phyloP scores from a whole-genome alignment of 1,140 invertebrate genomes.

The Aethina tumida region DNA sequence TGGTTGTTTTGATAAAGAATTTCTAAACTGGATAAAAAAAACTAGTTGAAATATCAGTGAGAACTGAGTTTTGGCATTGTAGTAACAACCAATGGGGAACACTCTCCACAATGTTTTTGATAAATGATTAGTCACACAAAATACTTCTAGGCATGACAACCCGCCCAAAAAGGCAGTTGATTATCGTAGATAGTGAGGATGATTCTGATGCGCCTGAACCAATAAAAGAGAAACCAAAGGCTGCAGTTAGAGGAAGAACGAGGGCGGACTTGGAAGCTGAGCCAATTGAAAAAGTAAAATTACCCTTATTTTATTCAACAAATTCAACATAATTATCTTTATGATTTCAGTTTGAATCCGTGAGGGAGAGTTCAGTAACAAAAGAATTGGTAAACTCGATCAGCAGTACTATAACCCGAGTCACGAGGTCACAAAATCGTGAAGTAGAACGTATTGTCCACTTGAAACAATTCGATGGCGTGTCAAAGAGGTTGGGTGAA shows the following conservation, averaged over 20 bases:
- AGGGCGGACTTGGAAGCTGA: constrained; percentile 4
- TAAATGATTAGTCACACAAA: too few species aligned
- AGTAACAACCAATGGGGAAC: too few species aligned
- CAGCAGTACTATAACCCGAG: neutral
- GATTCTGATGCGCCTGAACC: constrained; percentile 21
- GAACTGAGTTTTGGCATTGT: too few species aligned
- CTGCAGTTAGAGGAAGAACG: constrained; percentile 18
- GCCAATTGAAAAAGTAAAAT: constrained; percentile 12
- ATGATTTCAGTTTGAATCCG: constrained; percentile 4
- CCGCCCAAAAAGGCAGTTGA: constrained; percentile 12
- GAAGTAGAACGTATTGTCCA: constrained; percentile 28
- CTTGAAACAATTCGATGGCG: constrained; percentile 23
- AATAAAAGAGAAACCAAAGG: constrained; percentile 24
- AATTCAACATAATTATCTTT: neutral
- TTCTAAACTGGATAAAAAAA: too few species aligned
- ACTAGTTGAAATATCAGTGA: too few species aligned
- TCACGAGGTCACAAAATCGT: constrained; percentile 12
- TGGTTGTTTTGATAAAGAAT: too few species aligned
- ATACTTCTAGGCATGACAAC: neutral
- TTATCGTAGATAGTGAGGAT: constrained; percentile 13
- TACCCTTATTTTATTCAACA: neutral
- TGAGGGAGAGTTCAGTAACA: neutral
- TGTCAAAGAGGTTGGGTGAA: constrained; percentile 26
- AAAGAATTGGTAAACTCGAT: constrained; percentile 5
- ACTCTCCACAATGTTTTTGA: too few species aligned